Evolutionary conservation across 2,888 invertebrate species (phyloP), one percentile per base, ranked within the genome.

Genomic region (Tipula unca): DNA sequence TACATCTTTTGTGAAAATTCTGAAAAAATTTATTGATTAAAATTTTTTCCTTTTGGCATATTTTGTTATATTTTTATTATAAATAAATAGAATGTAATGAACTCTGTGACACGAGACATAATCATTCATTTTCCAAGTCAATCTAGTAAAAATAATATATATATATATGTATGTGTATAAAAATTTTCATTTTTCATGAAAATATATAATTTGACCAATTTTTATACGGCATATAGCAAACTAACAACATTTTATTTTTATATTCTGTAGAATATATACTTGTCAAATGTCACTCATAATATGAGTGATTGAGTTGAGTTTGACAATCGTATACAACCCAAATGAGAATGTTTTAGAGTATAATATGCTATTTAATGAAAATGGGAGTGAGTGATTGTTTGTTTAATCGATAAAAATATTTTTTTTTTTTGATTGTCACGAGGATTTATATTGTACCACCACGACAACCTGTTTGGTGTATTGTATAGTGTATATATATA

Each of bases 221-320:
- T 69, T 25, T 69, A 69, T 69, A 69, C 8, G 10, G 25, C 10
- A 25, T 69, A 69, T 69, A 17, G 17, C n/a, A 54, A 17, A 54
- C 48, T 54, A 54, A 54, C 48, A 54, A 54, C 48, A 17, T 69
- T 69, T n/a, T 69, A 69, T 69, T n/a, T n/a, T 17, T 48, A 69
- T 25, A 69, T 69, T 54, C 48, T 54, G 82, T 32, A 82, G 29
- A 82, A 82, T 29, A 82, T 85, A 85, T 82, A 82, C 86, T 86
- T 86, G 86, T 86, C 86, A 86, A 36, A 85, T 86, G 86, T 86
- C 86, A 86, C 82, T 86, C 86, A 86, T 36, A 85, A 42, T 85
- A 86, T 86, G 86, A 86, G 36, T 85, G 86, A 86, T 86, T 85
- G 86, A 83, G 83, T 83, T 83, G 29, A 35, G 29, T 83, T 83